These are phyloP conservation scores for Drosophila flavopinicola DNA, from an alignment of 2,888 invertebrate species.

Conservation along the genomic window DNA sequence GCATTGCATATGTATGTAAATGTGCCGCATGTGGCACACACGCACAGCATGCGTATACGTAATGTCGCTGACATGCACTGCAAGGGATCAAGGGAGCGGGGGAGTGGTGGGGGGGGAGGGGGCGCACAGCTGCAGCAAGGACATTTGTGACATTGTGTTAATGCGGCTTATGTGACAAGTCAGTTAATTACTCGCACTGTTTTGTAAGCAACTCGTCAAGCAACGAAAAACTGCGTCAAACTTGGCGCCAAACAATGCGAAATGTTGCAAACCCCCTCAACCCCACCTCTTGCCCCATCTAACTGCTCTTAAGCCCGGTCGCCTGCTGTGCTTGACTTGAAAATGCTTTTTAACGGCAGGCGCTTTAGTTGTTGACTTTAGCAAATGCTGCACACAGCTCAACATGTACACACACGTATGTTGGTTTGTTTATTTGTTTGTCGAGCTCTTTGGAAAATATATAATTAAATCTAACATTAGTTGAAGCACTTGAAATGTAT, in stretches of 20 bases:
- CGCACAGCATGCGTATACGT: slow-evolving; percentile 52
- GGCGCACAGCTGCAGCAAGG: slow-evolving; percentile 42
- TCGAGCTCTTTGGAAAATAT: slow-evolving; percentile 48
- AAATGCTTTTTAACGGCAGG: slow-evolving; percentile 67
- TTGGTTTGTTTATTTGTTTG: slow-evolving; percentile 57
- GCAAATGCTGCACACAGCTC: slow-evolving; percentile 52
- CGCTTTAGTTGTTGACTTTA: slow-evolving; percentile 63
- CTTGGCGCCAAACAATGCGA: slow-evolving; percentile 52
- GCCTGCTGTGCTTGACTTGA: slow-evolving; percentile 64
- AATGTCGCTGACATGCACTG: slow-evolving; percentile 63
- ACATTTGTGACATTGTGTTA: slow-evolving; percentile 77
- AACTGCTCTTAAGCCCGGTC: background rate
- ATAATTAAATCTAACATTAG: slow-evolving; percentile 72
- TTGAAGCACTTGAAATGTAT: slow-evolving; percentile 57
- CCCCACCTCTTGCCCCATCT: background rate
- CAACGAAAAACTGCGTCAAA: slow-evolving; percentile 55
- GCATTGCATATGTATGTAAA: slow-evolving; percentile 57
- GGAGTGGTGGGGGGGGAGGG: background rate
- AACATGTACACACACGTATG: slow-evolving; percentile 12
- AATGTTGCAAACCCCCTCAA: background rate
- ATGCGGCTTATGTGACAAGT: slow-evolving; percentile 80
- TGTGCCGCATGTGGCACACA: slow-evolving; percentile 62
- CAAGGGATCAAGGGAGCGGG: background rate
- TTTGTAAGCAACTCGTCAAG: slow-evolving; percentile 42
- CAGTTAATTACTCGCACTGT: slow-evolving; percentile 73